These are phyloP conservation scores for Platyrinchus mystaceus DNA, from an alignment of 2,797 vertebrate species.

Conservation along the genomic window DNA sequence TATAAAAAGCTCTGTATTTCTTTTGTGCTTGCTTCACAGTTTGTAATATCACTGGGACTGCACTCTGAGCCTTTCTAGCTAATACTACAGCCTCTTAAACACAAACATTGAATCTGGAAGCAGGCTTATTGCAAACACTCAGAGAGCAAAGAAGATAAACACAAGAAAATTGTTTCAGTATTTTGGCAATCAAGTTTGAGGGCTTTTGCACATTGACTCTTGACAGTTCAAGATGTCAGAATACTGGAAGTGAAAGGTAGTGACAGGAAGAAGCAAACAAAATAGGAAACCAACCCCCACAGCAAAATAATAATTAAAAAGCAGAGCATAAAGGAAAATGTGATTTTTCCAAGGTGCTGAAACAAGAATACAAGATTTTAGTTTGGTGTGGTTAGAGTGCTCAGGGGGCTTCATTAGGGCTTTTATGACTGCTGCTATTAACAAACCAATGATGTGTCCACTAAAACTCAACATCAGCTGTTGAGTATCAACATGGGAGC, in stretches of 20 bases:
- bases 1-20: conserved; percentile 8
- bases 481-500: neutral
- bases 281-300: neutral
- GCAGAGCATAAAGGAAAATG: neutral
- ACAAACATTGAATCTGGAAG: conserved; percentile 45
- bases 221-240: neutral
- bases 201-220: neutral
- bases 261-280: neutral
- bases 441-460: conserved; percentile 26
- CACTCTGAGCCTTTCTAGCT: conserved; percentile 17
- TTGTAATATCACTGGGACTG: neutral
- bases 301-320: neutral
- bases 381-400: neutral
- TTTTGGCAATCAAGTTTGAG: conserved; percentile 30
- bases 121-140: conserved; percentile 24
- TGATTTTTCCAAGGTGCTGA: neutral
- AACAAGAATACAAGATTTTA: neutral
- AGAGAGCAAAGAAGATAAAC: conserved; percentile 4
- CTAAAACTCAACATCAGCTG: conserved; percentile 19
- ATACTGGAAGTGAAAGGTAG: neutral
- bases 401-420: neutral
- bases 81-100: conserved; percentile 25
- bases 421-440: conserved; percentile 38
- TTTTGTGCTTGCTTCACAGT: conserved; percentile 4
- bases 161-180: conserved; percentile 37